Evolutionary conservation across 2,888 invertebrate genomes (phyloP), one percentile per base, ranked within the genome.

Genomic region (Diadegma fenestrale): DNA sequence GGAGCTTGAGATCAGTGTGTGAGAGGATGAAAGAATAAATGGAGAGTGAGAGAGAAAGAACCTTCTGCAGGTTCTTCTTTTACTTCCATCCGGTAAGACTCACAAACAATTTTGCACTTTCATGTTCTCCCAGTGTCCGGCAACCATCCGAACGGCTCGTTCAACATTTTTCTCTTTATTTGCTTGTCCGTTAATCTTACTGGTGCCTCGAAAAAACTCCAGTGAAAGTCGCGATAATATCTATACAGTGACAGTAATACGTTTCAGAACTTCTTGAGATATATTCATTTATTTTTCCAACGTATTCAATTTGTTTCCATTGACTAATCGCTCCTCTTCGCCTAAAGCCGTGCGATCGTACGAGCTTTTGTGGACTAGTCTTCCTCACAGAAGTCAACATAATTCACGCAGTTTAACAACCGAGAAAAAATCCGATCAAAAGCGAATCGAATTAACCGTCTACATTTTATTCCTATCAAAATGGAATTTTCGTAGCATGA

Each of bases 171-270:
- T 75, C 30, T 54, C 61, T 41, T 71, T 41, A 79, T 63, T 75
- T 80, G 61, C 45, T 43, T 64, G 33, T 43, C 61, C 41, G 75
- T 33, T 69, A 43, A 51, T 79, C 75, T 80, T 63, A 37, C 75
- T 58, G 45, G 43, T 75, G 72, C 68, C 61, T 58, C 45, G 72
- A 82, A 83, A 48, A 51, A 63, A 79, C 66, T 73, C 61, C 68
- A 75, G 83, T 75, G 75, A 83, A 83, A 83, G 79, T 79, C 58
- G 22, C 33, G 45, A 75, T 76, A 51, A 19, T 76, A 64, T 77
- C 51, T 77, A n/a, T n/a, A 64, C 37, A 77, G 75, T 63, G 75
- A 75, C 58, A 41, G 72, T 58, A 58, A 73, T 73, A 58, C 63
- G n/a, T 22, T 51, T 33, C 37, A 26, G 37, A 66, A 37, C 43